phyloP scores from a whole-genome alignment of 2,888 invertebrate species.

The Pristionchus maxplancki region DNA sequence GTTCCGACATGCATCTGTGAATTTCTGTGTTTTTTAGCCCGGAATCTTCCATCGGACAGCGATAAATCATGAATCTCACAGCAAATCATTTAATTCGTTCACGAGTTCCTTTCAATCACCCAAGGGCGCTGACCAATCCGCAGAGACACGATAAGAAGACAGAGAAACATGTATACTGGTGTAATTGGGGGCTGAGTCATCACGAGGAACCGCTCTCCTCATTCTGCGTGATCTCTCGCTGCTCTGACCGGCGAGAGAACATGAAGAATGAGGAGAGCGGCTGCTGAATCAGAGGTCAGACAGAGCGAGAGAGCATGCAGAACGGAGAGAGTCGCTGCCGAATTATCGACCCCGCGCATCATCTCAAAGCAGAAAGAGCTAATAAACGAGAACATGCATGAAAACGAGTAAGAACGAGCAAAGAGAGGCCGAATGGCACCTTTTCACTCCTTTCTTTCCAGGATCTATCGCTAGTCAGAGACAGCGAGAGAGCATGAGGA shows the following conservation, averaged over 20 bases:
- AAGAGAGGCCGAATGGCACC: slow-evolving; percentile 26
- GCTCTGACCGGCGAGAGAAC: neutral
- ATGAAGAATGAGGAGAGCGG: neutral
- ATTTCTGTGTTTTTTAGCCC: neutral
- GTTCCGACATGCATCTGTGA: slow-evolving; percentile 37
- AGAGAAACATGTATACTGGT: slow-evolving; percentile 4
- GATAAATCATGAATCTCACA: neutral
- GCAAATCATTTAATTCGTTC: neutral
- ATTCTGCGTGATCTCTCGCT: neutral
- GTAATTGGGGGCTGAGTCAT: neutral
- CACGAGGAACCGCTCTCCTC: neutral
- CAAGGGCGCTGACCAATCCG: neutral
- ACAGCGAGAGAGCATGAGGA: neutral
- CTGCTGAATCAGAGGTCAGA: too few species aligned
- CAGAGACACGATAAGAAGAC: neutral
- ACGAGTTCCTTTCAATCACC: neutral
- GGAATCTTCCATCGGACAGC: neutral
- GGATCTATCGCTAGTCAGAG: too few species aligned
- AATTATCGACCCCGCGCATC: neutral
- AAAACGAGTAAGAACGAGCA: slow-evolving; percentile 32
- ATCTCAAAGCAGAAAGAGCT: neutral
- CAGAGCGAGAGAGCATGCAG: neutral
- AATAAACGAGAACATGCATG: slow-evolving; percentile 38
- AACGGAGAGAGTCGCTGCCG: neutral
- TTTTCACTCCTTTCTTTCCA: neutral